Evolutionary conservation across 2,113 vertebrate species (phyloP), one percentile per base, ranked within the genome.

Genomic region (Siniperca knerii): DNA sequence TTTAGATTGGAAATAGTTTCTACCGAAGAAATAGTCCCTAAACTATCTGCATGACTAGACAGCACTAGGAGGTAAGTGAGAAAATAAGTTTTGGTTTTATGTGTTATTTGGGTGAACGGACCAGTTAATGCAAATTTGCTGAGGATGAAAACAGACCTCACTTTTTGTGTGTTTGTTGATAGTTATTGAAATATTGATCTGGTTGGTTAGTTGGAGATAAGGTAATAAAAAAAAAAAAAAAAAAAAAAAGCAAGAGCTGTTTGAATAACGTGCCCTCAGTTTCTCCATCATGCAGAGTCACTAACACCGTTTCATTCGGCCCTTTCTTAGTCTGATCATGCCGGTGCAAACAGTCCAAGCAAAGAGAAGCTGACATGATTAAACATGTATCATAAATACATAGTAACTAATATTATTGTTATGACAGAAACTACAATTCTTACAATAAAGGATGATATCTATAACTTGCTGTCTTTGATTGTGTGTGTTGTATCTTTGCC

Each of bases 401-500:
- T 29, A 29, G 29, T 29, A 29, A 29, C 0, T 54, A 40, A 66
- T 44, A 35, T 54, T 4, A 3, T 4, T 42, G 33, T 42, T 12
- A 20, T 77, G 50, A 29, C 62, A 44, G 25, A 15, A 61, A 21
- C 6, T 21, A 0, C 29, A 11, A 29, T 11, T 16, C 7, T 40
- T 33, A 25, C 7, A 66, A 44, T n/a, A 71, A 57, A 37, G 37
- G 20, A 25, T 46, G 18, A 60, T 37, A 79, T 35, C 40, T 6
- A 20, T 12, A 33, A 65, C 20, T 33, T 25, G 12, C 4, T n/a
- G 54, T 21, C 42, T 37, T 35, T 77, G 78, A 61, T 46, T 75
- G 48, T 93, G 93, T 82, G n/a, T 82, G 37, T 46, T 79, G 70
- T 33, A n/a, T 75, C 23, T 82, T 58, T 2, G 67, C 62, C 60